Evolutionary conservation across 2,113 vertebrate species (phyloP).

Genomic region (Chitala chitala): DNA sequence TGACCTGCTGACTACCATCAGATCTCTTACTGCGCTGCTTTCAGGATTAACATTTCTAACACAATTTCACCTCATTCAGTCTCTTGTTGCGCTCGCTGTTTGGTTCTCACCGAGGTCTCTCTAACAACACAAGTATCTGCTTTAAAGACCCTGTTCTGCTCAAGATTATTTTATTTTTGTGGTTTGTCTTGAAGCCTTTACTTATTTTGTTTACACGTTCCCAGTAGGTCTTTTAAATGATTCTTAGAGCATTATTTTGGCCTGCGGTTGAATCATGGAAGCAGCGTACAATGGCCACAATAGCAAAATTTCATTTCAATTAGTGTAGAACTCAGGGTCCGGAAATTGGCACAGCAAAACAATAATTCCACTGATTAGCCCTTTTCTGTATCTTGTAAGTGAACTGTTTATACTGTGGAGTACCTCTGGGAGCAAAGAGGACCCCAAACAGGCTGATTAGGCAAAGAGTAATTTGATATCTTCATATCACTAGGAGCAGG

Average conservation of each 20-base stretch:
- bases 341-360: conserved; percentile 99
- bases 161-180: neutral
- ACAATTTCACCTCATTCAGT: neutral
- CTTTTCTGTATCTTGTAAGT: conserved; percentile 99
- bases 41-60: neutral
- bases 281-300: conserved; percentile 66
- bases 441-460: conserved; percentile 99
- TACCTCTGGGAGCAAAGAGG: conserved; percentile 99
- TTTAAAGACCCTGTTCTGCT: neutral
- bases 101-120: too few species aligned
- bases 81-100: too few species aligned
- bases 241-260: conserved; percentile 62
- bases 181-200: conserved; percentile 21
- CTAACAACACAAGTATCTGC: neutral
- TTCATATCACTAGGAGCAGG: conserved; percentile 97
- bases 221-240: conserved; percentile 41
- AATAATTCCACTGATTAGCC: conserved; percentile 99
- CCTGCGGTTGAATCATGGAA: conserved; percentile 55
- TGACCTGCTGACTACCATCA: neutral
- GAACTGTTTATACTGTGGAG: conserved; percentile 99
- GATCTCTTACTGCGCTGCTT: neutral
- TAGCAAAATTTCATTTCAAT: conserved; percentile 96
- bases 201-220: conserved; percentile 50
- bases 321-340: conserved; percentile 95
- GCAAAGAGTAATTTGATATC: conserved; percentile 99